phyloP scores from a whole-genome alignment of 2,888 invertebrate species.

The Drosophila cracens region DNA sequence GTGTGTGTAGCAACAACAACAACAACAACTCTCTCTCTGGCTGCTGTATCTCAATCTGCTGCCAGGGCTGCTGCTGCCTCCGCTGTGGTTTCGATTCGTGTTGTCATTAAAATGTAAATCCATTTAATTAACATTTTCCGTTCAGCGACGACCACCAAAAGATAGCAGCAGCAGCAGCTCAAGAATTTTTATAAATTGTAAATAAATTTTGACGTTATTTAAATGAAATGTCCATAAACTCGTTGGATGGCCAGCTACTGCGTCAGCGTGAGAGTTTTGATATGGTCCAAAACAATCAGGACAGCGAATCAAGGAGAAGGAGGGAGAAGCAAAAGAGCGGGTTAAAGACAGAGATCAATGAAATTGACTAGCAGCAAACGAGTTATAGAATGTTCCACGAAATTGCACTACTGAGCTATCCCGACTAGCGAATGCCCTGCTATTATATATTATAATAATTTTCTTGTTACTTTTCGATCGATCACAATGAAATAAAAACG shows the following conservation, averaged over 20 bases:
- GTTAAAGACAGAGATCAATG: background rate
- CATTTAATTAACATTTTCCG: slow-evolving; percentile 78
- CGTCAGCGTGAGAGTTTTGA: slow-evolving; percentile 67
- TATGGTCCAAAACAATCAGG: slow-evolving; percentile 37
- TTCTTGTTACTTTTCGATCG: background rate
- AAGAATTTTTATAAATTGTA: slow-evolving; percentile 78
- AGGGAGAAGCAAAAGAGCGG: background rate
- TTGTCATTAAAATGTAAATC: slow-evolving; percentile 82
- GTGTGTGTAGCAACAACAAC: slow-evolving; percentile 12
- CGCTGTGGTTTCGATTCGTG: slow-evolving; percentile 62
- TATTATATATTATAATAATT: background rate
- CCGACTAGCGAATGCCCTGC: background rate
- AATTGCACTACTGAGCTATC: background rate
- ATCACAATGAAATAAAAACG: background rate
- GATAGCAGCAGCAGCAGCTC: slow-evolving; percentile 56
- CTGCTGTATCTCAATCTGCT: slow-evolving; percentile 72
- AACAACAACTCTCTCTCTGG: slow-evolving; percentile 25
- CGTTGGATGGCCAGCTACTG: slow-evolving; percentile 30
- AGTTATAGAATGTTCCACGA: background rate
- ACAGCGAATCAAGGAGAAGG: background rate
- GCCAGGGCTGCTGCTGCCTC: slow-evolving; percentile 14
- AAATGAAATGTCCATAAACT: slow-evolving; percentile 60
- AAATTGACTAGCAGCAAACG: background rate
- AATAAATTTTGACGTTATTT: slow-evolving; percentile 71
- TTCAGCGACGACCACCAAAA: slow-evolving; percentile 69